Percentiles rank a stretch among this genome's conserved stretches.
These are phyloP conservation scores for Clarias batrachus DNA, from an alignment of 2,113 vertebrate species.

Conservation along the genomic window DNA sequence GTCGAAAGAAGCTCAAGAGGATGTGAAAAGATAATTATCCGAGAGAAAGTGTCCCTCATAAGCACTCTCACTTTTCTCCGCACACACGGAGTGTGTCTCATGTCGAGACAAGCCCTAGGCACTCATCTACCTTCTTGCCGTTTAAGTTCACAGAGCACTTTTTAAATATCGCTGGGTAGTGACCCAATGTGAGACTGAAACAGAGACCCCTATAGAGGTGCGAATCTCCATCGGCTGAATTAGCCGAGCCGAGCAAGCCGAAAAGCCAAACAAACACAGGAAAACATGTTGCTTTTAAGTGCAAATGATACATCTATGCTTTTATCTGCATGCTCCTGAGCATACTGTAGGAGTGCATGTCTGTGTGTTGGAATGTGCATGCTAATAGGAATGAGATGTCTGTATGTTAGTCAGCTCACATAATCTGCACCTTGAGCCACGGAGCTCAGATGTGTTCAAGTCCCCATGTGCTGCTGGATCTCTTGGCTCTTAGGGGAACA, in stretches of 20 bases:
- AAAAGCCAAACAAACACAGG: conserved; percentile 52
- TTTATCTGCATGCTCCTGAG: conserved; percentile 17
- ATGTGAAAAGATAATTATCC: conserved; percentile 83
- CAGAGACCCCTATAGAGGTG: conserved; percentile 12
- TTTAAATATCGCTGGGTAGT: conserved; percentile 38
- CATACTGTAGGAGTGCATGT: conserved; percentile 14
- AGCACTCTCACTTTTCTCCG: conserved; percentile 20
- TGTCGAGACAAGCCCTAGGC: neutral
- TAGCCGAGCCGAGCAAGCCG: conserved; percentile 56
- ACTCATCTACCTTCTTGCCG: conserved; percentile 8
- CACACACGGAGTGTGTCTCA: conserved; percentile 18
- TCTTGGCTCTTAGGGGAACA: conserved; percentile 72
- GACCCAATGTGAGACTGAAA: conserved; percentile 25
- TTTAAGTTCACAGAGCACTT: conserved; percentile 12
- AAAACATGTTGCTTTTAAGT: conserved; percentile 50
- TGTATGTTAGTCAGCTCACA: conserved; percentile 31
- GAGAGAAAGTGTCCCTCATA: conserved; percentile 71
- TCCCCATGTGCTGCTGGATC: conserved; percentile 47
- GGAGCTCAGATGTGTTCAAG: conserved; percentile 62
- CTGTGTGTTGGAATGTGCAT: conserved; percentile 22
- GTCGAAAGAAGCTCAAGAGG: conserved; percentile 64
- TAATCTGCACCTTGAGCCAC: conserved; percentile 66
- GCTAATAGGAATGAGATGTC: conserved; percentile 28
- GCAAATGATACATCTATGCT: conserved; percentile 45
- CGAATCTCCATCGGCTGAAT: conserved; percentile 25